Percentiles rank a stretch among this genome's conserved stretches.
phyloP scores from a whole-genome alignment of 2,113 vertebrate genomes.

The Phaethon lepturus region DNA sequence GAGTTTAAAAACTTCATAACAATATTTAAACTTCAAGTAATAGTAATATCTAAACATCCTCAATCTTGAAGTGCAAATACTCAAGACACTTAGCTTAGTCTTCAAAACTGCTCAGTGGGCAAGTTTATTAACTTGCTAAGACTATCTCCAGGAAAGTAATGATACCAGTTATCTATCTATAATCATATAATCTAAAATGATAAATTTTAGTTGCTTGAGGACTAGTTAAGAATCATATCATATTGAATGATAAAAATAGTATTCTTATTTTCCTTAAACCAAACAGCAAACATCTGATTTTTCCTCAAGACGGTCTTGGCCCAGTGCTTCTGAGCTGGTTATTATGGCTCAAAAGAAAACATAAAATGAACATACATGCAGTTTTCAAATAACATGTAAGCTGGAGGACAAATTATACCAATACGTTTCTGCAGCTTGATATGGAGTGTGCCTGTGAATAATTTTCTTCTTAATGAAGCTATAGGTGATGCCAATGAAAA shows the following conservation, averaged over 20 bases:
- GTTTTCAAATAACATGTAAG: neutral
- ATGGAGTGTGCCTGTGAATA: neutral
- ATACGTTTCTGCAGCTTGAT: neutral
- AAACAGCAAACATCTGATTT: neutral
- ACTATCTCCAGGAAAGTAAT: neutral
- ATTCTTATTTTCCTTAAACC: neutral
- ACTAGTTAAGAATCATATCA: neutral
- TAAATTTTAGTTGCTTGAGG: neutral
- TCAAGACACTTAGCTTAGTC: neutral
- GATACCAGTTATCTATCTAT: neutral
- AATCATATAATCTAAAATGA: no score
- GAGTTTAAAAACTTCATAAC: conserved; percentile 41
- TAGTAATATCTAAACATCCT: conserved; percentile 21
- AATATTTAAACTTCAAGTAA: conserved; percentile 27
- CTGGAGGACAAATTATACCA: neutral
- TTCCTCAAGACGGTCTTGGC: neutral
- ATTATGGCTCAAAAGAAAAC: neutral
- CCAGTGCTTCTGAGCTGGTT: neutral
- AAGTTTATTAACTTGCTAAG: conserved; percentile 5
- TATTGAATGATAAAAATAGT: neutral
- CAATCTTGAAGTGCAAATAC: conserved; percentile 15
- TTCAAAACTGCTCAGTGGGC: neutral
- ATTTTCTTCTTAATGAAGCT: neutral
- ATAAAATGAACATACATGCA: neutral
- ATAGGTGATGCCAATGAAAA: neutral